These are phyloP conservation scores for Pseudoatta argentina DNA, from an alignment of 1,140 invertebrate genomes.

Conservation along the genomic window DNA sequence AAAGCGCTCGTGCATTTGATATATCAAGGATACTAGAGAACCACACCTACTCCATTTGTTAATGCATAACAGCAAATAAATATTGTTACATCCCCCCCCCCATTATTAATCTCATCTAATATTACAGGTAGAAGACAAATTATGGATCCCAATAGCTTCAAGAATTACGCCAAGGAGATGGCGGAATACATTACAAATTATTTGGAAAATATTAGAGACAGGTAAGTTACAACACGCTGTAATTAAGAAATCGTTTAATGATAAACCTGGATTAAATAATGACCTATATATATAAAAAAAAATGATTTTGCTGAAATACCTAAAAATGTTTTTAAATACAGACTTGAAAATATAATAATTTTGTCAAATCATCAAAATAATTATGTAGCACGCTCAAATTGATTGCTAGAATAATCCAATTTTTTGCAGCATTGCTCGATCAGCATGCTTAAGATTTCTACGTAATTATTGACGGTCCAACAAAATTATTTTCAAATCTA, in stretches of 20 bases:
- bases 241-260: neutral
- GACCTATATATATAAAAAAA: neutral
- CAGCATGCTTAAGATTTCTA: too few species aligned
- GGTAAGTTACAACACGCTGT: constrained; percentile 86
- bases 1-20: neutral
- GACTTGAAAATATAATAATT: too few species aligned
- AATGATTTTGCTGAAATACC: too few species aligned
- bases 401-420: too few species aligned
- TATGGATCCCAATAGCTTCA: constrained; percentile 93
- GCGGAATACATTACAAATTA: constrained; percentile 94
- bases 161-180: constrained; percentile 93
- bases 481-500: too few species aligned
- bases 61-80: neutral
- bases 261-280: neutral
- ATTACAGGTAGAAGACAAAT: constrained; percentile 58
- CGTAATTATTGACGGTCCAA: too few species aligned
- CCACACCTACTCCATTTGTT: neutral
- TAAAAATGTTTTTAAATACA: too few species aligned
- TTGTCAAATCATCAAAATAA: too few species aligned
- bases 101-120: neutral
- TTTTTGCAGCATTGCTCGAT: too few species aligned
- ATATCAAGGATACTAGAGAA: constrained; percentile 15
- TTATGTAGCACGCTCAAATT: too few species aligned
- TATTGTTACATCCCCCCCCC: neutral
- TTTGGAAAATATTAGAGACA: constrained; percentile 93